Base-by-base conservation (phyloP, 2,797 vertebrate genomes). In the Argentina silus region DNA sequence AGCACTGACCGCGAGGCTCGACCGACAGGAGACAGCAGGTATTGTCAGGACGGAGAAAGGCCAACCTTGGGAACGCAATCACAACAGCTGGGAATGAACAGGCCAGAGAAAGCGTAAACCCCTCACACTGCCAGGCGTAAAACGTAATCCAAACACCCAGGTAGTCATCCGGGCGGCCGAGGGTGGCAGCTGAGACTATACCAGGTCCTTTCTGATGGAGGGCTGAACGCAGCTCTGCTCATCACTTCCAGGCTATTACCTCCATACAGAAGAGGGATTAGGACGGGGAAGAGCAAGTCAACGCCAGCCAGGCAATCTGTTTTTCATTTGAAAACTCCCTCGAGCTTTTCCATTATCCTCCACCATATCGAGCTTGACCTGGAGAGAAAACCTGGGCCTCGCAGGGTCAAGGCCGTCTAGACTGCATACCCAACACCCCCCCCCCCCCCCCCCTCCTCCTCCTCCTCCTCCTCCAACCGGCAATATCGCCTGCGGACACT, bases 341-440 rank as follows among this genome's bases (percentile, higher is more conserved):
- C 81, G 95, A 95, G 95, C 90, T 93, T 95, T 96, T 96, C 95
- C 95, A 96, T 96, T 96, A 95, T 95, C 92, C 85, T 87, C 90
- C 93, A 92, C 93, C 87, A 90, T 92, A 91, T 93, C 94, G 79
- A 83, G 82, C 83, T 88, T 93, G 92, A 91, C 93, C 93, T 88
- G 89, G 89, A 93, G 90, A 93, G 89, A 94, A 94, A 94, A 89
- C 86, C 87, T 94, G 90, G 27, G 92, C 86, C 90, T 91, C 89
- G 92, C 91, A 95, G 94, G 90, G 96, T 98, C 96, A 95, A 85
- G 82, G 89, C 79, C 86, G 93, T 94, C 95, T 93, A 94, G 94
- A 94, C 92, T 94, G 87, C 90, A 86, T 84, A 87, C 85, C 88
- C 88, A 80, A 92, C 79, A 87, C 89, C 81, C 69, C 89, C 72